phyloP scores from a whole-genome alignment of 1,140 invertebrate species.

The Thalassaphorura encarpata region DNA sequence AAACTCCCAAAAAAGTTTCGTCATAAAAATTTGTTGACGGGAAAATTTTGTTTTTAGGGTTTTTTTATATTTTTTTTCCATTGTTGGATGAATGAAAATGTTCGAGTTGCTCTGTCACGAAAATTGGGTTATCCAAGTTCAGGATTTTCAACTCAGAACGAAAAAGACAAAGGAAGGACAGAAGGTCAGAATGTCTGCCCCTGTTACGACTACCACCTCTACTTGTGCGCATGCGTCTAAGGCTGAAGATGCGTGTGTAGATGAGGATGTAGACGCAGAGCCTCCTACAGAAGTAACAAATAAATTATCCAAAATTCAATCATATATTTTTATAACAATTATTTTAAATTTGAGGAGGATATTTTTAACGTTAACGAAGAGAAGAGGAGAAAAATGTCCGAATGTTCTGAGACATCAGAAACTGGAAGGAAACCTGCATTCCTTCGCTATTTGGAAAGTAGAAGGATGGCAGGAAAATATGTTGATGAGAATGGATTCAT shows the following conservation, averaged over 20 bases:
- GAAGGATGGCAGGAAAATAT: too few relatives aligned
- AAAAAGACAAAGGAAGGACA: neutral
- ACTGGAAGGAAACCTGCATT: neutral
- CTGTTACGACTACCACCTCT: too few relatives aligned
- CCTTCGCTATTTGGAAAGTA: neutral
- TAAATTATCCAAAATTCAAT: neutral
- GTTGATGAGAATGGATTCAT: too few relatives aligned
- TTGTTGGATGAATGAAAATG: slow-evolving; percentile 2
- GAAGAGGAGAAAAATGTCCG: neutral
- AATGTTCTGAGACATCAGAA: neutral
- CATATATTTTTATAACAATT: neutral
- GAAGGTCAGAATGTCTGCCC: too few relatives aligned
- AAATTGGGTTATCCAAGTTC: neutral
- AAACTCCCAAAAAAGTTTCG: neutral
- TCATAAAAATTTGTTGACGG: neutral
- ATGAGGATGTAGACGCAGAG: neutral
- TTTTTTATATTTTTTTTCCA: slow-evolving; percentile 8
- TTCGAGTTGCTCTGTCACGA: neutral
- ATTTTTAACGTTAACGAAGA: neutral
- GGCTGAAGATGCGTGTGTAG: neutral
- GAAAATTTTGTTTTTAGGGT: neutral
- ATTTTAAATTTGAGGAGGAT: neutral
- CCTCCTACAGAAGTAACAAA: neutral
- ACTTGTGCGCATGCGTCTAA: too few relatives aligned
- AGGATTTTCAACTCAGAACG: neutral